phyloP scores from a whole-genome alignment of 2,797 vertebrate genomes.

The Pampus argenteus region DNA sequence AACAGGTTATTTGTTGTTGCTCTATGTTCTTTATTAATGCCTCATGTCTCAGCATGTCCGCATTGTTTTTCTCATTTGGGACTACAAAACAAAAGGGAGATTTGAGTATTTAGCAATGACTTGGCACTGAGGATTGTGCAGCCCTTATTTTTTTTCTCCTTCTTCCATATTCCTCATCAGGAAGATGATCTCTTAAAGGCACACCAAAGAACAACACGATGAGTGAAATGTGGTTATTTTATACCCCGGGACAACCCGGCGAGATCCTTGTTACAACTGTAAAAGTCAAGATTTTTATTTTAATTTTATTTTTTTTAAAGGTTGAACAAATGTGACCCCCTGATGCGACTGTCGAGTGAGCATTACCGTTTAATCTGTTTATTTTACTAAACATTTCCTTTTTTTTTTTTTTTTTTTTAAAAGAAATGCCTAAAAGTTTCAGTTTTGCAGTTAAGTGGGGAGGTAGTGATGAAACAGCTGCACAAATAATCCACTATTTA shows the following conservation, averaged over 20 bases:
- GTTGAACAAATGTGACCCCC: constrained; percentile 39
- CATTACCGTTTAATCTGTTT: too few relatives aligned
- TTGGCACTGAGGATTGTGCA: constrained; percentile 26
- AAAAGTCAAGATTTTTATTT: too few relatives aligned
- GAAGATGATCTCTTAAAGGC: constrained; percentile 42
- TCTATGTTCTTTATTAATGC: constrained; percentile 24
- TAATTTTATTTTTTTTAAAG: not conserved
- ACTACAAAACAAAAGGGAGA: constrained; percentile 43
- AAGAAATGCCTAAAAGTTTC: constrained; percentile 24
- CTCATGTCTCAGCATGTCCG: constrained; percentile 57
- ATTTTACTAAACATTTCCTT: too few relatives aligned
- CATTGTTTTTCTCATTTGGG: constrained; percentile 64
- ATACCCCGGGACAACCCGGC: constrained; percentile 26
- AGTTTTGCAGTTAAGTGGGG: constrained; percentile 14
- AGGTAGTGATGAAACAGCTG: constrained; percentile 38
- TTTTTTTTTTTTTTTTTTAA: too few relatives aligned
- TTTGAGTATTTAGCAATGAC: constrained; percentile 60
- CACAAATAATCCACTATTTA: not conserved
- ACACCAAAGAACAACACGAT: constrained; percentile 45
- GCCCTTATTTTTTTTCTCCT: constrained; percentile 15
- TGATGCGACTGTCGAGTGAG: constrained; percentile 32
- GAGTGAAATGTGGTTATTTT: constrained; percentile 60
- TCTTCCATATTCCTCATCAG: constrained; percentile 35
- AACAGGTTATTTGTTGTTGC: constrained; percentile 77
- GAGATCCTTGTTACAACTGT: constrained; percentile 21